Percentiles rank a stretch among this genome's conserved stretches.
Evolutionary conservation across 2,113 vertebrate species (phyloP).

Genomic region (Barbus barbus): DNA sequence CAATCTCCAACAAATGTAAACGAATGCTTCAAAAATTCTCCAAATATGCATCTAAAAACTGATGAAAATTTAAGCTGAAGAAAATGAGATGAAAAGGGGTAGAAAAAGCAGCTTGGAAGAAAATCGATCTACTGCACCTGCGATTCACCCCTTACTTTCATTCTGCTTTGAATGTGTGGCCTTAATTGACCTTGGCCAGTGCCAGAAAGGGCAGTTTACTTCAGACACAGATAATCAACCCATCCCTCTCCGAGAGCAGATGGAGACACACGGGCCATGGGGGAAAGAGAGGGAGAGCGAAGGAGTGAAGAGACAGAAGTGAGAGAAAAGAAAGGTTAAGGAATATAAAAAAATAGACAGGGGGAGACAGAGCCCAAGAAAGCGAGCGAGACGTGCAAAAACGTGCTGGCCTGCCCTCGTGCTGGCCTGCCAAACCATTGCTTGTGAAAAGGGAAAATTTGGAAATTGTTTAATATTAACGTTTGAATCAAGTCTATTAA

Average conservation of each 20-base stretch:
- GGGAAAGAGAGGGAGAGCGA: slow-evolving; percentile 13
- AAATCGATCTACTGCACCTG: slow-evolving; percentile 63
- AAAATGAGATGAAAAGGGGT: slow-evolving; percentile 45
- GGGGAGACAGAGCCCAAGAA: slow-evolving; percentile 18
- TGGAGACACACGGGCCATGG: slow-evolving; percentile 41
- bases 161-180: slow-evolving; percentile 65
- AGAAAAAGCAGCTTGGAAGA: slow-evolving; percentile 9
- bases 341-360: slow-evolving; percentile 1
- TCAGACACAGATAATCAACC: slow-evolving; percentile 69
- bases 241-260: slow-evolving; percentile 56
- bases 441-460: slow-evolving; percentile 58
- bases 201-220: slow-evolving; percentile 64
- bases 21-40: not conserved
- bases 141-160: slow-evolving; percentile 61
- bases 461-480: slow-evolving; percentile 76
- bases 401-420: not conserved
- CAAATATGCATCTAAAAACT: not conserved
- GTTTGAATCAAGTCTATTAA: slow-evolving; percentile 73
- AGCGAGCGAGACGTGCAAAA: not conserved
- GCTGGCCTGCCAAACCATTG: slow-evolving; percentile 67
- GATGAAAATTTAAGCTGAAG: not conserved
- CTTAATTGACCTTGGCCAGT: slow-evolving; percentile 76
- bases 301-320: not conserved
- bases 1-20: not conserved
- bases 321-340: not conserved